These are phyloP conservation scores for Peromyscus eremicus DNA, from an alignment of 2,797 vertebrate species.

Conservation along the genomic window DNA sequence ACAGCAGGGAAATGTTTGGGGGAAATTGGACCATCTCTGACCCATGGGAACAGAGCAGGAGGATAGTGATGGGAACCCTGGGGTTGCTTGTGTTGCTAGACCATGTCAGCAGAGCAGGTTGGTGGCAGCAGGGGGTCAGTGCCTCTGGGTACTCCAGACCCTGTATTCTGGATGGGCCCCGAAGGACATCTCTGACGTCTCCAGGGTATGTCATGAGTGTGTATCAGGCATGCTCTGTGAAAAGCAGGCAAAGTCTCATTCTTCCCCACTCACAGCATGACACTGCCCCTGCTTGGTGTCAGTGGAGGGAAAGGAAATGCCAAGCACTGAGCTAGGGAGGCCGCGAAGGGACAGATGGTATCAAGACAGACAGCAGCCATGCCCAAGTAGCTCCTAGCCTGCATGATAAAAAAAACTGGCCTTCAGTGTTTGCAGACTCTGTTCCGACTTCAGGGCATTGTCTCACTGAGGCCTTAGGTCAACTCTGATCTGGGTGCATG, in stretches of 20 bases:
- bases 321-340: not conserved
- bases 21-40: not conserved
- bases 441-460: not conserved
- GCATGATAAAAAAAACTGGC: rapidly evolving
- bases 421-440: not conserved
- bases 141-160: not conserved
- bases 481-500: not conserved
- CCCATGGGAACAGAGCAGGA: not conserved
- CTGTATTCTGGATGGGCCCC: not conserved
- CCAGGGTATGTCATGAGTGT: no score
- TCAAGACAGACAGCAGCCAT: not conserved
- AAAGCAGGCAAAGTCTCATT: not conserved
- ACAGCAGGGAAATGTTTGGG: not conserved
- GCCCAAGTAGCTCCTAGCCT: not conserved
- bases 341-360: not conserved
- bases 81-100: not conserved
- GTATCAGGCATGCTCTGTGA: not conserved
- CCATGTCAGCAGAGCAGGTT: not conserved
- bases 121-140: not conserved
- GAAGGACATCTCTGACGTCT: not conserved
- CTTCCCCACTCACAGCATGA: not conserved
- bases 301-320: not conserved
- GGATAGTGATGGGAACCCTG: rapidly evolving
- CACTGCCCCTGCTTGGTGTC: rapidly evolving
- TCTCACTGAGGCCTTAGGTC: not conserved